These are phyloP conservation scores for Timandra comae DNA, from an alignment of 2,888 invertebrate genomes.

Conservation along the genomic window DNA sequence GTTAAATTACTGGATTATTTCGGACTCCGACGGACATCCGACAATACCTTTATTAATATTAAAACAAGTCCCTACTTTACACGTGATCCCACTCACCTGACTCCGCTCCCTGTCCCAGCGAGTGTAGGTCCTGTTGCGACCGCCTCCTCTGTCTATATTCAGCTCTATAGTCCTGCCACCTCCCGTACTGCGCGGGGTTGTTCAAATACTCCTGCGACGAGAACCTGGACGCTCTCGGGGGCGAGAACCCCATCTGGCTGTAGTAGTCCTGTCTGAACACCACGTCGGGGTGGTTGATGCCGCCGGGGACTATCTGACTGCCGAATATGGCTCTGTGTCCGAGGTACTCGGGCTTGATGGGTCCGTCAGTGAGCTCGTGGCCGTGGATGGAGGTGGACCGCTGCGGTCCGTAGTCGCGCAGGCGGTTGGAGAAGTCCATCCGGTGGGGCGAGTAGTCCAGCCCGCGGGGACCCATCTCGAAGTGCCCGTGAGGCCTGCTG, in stretches of 20 bases:
- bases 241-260: slow-evolving; percentile 55
- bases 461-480: slow-evolving; percentile 70
- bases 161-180: slow-evolving; percentile 63
- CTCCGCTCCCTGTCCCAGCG: slow-evolving; percentile 61
- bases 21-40: no score
- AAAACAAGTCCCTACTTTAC: neutral
- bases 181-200: slow-evolving; percentile 57
- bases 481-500: slow-evolving; percentile 55
- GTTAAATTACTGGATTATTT: no score
- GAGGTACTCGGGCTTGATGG: slow-evolving; percentile 58
- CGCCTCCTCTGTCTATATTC: slow-evolving; percentile 67
- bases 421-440: slow-evolving; percentile 54
- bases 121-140: slow-evolving; percentile 69
- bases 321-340: slow-evolving; percentile 59
- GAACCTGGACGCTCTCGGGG: slow-evolving; percentile 61
- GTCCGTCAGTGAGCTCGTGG: slow-evolving; percentile 64
- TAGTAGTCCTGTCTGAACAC: slow-evolving; percentile 67
- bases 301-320: slow-evolving; percentile 58
- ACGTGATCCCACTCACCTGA: slow-evolving; percentile 45
- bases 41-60: no score
- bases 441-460: slow-evolving; percentile 69
- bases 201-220: slow-evolving; percentile 72
- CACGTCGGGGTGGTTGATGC: slow-evolving; percentile 62
- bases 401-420: slow-evolving; percentile 64
- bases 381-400: slow-evolving; percentile 69